A percentile compares a stretch with the other conserved stretches of the same genome.
These are phyloP conservation scores for Oscheius sp. DNA, from an alignment of 2,888 invertebrate genomes.

Conservation along the genomic window DNA sequence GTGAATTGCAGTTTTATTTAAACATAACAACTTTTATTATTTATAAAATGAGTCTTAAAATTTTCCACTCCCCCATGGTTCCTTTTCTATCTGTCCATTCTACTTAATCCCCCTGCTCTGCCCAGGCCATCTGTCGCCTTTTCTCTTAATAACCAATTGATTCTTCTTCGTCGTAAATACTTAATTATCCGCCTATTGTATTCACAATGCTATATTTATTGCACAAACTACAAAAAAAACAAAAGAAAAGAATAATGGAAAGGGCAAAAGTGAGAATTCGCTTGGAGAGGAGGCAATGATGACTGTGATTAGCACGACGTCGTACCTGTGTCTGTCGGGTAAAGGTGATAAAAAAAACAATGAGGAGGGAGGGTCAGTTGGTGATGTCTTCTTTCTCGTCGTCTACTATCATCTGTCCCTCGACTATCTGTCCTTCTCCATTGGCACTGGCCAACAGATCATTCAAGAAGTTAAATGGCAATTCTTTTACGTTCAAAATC, in stretches of 20 bases:
- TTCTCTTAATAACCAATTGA: conserved; percentile 27
- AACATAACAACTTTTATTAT: too few species aligned
- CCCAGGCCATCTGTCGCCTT: conserved; percentile 18
- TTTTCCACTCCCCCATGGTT: background rate
- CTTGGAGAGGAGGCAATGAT: background rate
- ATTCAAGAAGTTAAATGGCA: conserved; percentile 47
- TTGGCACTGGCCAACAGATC: conserved; percentile 32
- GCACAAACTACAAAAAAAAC: conserved; percentile 6
- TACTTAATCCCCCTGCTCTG: background rate
- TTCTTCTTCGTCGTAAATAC: conserved; percentile 26
- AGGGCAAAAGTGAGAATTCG: conserved; percentile 10
- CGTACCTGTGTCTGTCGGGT: background rate
- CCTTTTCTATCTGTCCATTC: background rate
- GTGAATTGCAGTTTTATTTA: too few species aligned
- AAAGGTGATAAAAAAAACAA: background rate
- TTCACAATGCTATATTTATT: conserved; percentile 11
- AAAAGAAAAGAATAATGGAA: background rate
- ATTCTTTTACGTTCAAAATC: conserved; percentile 54
- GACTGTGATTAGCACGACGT: conserved; percentile 18
- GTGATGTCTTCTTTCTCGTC: background rate
- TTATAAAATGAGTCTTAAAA: too few species aligned
- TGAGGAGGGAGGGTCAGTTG: background rate
- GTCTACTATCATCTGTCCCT: conserved; percentile 14
- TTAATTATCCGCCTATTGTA: conserved; percentile 18
- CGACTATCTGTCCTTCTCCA: background rate